Evolutionary conservation across 2,797 vertebrate species (phyloP).

Genomic region (Bufotes viridis): DNA sequence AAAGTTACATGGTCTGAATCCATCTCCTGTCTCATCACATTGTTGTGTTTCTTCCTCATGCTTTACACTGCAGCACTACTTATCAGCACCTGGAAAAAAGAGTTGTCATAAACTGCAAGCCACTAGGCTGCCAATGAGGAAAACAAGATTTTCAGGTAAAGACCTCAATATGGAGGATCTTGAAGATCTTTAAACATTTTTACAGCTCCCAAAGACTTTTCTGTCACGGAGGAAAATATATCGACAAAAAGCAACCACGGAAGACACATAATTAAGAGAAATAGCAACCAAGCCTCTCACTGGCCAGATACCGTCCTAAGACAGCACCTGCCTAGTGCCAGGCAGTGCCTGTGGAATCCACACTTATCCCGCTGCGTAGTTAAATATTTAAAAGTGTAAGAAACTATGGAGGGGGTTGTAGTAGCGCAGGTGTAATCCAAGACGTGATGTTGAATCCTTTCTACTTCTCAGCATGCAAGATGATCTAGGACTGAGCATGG

Average conservation of each 20-base stretch:
- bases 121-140: neutral
- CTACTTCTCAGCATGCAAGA: slow-evolving; percentile 39
- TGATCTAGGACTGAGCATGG: slow-evolving; percentile 32
- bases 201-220: neutral
- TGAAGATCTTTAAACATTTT: neutral
- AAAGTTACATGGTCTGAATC: neutral
- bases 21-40: neutral
- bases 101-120: neutral
- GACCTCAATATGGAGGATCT: neutral
- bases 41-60: neutral
- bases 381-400: slow-evolving; percentile 65
- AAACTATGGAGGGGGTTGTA: slow-evolving; percentile 42
- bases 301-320: neutral
- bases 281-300: neutral
- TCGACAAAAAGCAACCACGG: neutral
- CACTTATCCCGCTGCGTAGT: slow-evolving; percentile 61
- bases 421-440: slow-evolving; percentile 50
- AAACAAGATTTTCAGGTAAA: neutral
- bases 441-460: slow-evolving; percentile 50
- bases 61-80: neutral
- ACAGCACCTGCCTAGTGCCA: slow-evolving; percentile 28
- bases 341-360: slow-evolving; percentile 10
- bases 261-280: neutral
- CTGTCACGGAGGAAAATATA: neutral
- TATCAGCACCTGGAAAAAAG: neutral